Evolutionary conservation across 2,113 vertebrate genomes (phyloP).

Genomic region (Cranoglanis bouderius): DNA sequence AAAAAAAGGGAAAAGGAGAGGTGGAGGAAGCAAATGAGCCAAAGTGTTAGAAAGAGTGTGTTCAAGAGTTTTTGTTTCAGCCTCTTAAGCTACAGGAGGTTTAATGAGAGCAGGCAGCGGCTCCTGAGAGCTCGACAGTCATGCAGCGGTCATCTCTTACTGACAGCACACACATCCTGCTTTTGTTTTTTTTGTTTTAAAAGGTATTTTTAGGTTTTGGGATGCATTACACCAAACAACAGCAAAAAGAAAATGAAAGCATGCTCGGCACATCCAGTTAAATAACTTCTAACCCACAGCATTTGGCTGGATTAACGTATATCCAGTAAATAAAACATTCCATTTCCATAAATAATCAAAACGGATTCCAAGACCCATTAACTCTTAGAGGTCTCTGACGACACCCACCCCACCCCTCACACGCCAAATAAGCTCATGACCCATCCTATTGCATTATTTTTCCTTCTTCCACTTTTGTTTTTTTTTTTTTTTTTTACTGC

Average conservation of each 20-base stretch:
- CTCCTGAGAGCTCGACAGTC: slow-evolving; percentile 56
- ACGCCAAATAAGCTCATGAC: no score
- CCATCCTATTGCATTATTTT: neutral
- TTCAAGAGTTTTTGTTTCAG: slow-evolving; percentile 15
- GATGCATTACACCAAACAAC: neutral
- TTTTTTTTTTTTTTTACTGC: slow-evolving; percentile 20
- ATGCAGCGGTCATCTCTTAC: slow-evolving; percentile 38
- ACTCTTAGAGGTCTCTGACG: neutral
- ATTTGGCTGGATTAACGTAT: neutral
- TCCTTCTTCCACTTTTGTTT: slow-evolving; percentile 6
- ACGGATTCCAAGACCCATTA: neutral
- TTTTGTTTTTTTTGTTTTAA: neutral
- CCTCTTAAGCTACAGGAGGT: slow-evolving; percentile 54
- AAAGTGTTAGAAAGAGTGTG: neutral
- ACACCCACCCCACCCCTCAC: no score
- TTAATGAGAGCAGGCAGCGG: slow-evolving; percentile 61
- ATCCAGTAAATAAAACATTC: neutral
- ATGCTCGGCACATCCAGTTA: neutral
- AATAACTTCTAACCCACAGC: neutral
- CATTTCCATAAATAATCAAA: neutral
- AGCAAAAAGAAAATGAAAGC: neutral
- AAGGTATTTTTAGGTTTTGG: no score
- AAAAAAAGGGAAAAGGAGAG: no score
- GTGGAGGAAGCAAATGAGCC: neutral
- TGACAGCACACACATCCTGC: neutral